These are phyloP conservation scores for Yponomeuta sedellus DNA, from an alignment of 2,888 invertebrate species.

Conservation along the genomic window DNA sequence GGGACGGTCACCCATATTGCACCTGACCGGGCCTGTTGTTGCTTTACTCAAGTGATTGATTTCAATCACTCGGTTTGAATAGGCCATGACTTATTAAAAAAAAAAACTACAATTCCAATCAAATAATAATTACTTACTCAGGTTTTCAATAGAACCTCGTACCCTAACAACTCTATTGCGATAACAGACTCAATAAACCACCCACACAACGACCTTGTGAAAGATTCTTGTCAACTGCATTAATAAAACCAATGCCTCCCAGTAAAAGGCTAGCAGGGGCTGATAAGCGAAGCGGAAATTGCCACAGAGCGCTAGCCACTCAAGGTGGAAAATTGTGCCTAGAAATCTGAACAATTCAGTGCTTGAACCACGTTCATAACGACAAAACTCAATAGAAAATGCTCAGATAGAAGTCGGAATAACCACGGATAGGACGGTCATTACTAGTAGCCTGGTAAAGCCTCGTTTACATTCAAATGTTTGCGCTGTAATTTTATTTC, in stretches of 20 bases:
- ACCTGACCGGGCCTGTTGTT: too few relatives aligned
- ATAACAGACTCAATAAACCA: slow-evolving; percentile 20
- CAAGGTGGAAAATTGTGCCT: slow-evolving; percentile 25
- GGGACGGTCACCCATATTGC: too few relatives aligned
- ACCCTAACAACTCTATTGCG: not conserved
- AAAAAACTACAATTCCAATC: too few relatives aligned
- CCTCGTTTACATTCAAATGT: slow-evolving; percentile 18
- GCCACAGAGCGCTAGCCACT: slow-evolving; percentile 45
- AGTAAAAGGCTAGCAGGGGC: slow-evolving; percentile 53
- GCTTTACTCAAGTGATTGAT: too few relatives aligned
- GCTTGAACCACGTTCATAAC: not conserved
- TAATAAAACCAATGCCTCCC: slow-evolving; percentile 67
- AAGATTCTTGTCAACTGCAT: slow-evolving; percentile 52
- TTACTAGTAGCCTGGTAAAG: not conserved
- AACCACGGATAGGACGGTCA: not conserved
- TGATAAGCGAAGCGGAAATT: slow-evolving; percentile 73
- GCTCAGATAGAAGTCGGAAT: not conserved
- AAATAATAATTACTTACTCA: not conserved
- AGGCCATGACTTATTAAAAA: too few relatives aligned
- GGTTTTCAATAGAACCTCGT: not conserved
- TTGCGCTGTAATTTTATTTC: not conserved
- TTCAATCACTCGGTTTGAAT: too few relatives aligned
- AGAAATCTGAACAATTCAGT: not conserved
- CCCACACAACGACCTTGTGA: slow-evolving; percentile 39
- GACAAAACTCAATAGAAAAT: not conserved